A percentile compares a stretch with the other conserved stretches of the same genome.
These are phyloP conservation scores for Vimba vimba DNA, from an alignment of 2,113 vertebrate species.

Conservation along the genomic window DNA sequence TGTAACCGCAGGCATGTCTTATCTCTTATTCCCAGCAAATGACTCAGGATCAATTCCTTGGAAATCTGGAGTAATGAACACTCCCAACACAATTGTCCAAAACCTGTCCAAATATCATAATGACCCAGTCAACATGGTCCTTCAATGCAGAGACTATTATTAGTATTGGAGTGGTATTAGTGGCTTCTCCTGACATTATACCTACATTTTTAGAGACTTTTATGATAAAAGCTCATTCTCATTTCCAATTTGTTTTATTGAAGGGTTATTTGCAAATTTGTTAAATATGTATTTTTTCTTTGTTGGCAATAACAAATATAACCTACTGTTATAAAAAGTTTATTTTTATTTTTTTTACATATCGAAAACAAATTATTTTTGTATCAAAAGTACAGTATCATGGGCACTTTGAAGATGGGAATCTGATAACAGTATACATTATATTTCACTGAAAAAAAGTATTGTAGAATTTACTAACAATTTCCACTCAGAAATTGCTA, in stretches of 20 bases:
- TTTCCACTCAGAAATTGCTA: background rate
- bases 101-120: background rate
- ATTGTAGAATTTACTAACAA: background rate
- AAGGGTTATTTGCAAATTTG: background rate
- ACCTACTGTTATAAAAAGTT: background rate
- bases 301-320: background rate
- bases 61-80: constrained; percentile 55
- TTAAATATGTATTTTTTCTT: background rate
- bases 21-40: constrained; percentile 58
- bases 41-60: constrained; percentile 60
- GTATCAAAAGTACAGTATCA: background rate
- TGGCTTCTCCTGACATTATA: too few species aligned
- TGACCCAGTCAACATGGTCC: background rate
- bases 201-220: too few species aligned
- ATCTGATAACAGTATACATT: background rate
- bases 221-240: background rate
- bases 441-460: background rate
- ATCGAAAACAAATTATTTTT: background rate
- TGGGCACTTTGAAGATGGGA: background rate
- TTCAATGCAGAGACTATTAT: background rate
- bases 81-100: constrained; percentile 30
- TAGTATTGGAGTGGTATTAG: background rate
- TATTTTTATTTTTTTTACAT: background rate
- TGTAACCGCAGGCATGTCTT: constrained; percentile 55
- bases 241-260: background rate